These are phyloP conservation scores for Sisor rabdophorus DNA, from an alignment of 2,113 vertebrate genomes.

Conservation along the genomic window DNA sequence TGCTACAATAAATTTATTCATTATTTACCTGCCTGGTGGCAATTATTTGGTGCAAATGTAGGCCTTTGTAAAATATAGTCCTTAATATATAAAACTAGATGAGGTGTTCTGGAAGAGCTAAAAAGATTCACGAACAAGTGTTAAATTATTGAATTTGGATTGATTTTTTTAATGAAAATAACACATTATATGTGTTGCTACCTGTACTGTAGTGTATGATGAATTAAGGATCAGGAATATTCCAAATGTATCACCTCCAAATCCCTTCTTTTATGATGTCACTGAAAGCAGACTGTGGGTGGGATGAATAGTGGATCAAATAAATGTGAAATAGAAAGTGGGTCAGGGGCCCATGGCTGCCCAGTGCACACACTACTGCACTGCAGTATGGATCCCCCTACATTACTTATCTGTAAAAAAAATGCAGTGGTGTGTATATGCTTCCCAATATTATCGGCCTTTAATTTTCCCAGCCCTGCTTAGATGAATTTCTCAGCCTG, in stretches of 20 bases:
- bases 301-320: conserved; percentile 46
- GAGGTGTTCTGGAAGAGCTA: not conserved
- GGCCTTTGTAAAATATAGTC: not conserved
- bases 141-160: not conserved
- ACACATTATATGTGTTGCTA: not conserved
- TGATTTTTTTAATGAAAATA: not conserved
- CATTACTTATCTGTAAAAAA: conserved; percentile 1
- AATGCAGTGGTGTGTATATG: not conserved
- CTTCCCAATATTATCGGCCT: not conserved
- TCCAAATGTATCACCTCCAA: conserved; percentile 4
- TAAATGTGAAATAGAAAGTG: conserved; percentile 41
- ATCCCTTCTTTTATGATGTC: conserved; percentile 3
- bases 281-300: conserved; percentile 25
- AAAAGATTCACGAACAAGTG: not conserved
- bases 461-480: not conserved
- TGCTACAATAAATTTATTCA: not conserved
- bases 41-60: not conserved
- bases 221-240: not conserved
- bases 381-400: conserved; percentile 32
- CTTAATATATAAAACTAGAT: not conserved
- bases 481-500: not conserved
- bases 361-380: conserved; percentile 31
- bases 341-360: conserved; percentile 38
- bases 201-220: not conserved
- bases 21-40: not conserved